Evolutionary conservation across 2,888 invertebrate genomes (phyloP), one percentile per base, ranked within the genome.

Genomic region (Agapetus fuscipes): DNA sequence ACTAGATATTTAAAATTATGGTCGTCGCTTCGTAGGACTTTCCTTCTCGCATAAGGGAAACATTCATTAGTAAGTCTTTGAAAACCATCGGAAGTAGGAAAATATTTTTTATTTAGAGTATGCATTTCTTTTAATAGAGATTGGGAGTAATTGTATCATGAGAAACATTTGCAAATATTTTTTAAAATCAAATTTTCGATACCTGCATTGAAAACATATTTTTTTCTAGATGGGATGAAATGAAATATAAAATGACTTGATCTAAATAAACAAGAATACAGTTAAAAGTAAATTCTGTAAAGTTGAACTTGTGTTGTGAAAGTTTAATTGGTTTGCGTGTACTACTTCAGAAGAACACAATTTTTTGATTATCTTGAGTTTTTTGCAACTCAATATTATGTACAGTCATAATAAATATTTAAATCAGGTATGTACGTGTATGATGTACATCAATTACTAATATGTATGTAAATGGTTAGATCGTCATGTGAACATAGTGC

Each of bases 401-500:
- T 43, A 36, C 39, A 43, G 39, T 34, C 25, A 37, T 37, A 28
- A 28, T 9, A 12, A 25, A 38, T 43, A 43, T 43, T 31, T 39
- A 40, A 35, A 38, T 46, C 38, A 36, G 38, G 36, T 25, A 37
- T 37, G n/a, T n/a, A n/a, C n/a, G n/a, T n/a, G n/a, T n/a, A n/a
- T n/a, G n/a, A n/a, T n/a, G n/a, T n/a, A n/a, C n/a, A n/a, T n/a
- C n/a, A n/a, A n/a, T n/a, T n/a, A n/a, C n/a, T n/a, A n/a, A n/a
- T n/a, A n/a, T 40, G 27, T 39, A 39, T 34, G 39, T 40, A 33
- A 42, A 37, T 17, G 30, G 33, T 33, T 46, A 46, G 46, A 40
- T 34, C 30, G 45, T 45, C 38, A 35, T 45, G 45, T 45, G 37
- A 38, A 37, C 39, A 28, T 43, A 37, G 46, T 46, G 46, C 43